Evolutionary conservation across 2,113 vertebrate species (phyloP).

Genomic region (Myotis yumanensis): DNA sequence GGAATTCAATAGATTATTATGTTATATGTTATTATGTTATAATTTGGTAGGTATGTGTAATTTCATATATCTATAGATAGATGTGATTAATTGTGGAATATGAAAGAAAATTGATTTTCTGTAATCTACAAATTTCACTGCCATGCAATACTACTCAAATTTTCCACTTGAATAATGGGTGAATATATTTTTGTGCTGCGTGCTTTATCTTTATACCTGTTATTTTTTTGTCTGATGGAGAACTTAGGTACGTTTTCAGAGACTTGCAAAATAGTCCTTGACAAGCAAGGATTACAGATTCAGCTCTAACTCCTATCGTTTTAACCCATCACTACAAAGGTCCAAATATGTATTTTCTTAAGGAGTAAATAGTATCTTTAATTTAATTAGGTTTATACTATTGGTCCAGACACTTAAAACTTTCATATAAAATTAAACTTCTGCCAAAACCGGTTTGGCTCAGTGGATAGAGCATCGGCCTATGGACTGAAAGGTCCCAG

Average conservation of each 20-base stretch:
- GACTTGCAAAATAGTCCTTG: neutral
- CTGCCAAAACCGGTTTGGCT: no score
- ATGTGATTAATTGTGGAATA: neutral
- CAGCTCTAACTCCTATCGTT: neutral
- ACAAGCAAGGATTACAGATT: neutral
- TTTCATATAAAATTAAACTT: neutral
- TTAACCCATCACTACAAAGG: neutral
- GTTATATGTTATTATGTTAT: neutral
- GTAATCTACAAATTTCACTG: neutral
- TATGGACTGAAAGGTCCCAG: no score
- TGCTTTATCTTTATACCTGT: neutral
- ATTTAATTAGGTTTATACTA: neutral
- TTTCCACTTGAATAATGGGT: neutral
- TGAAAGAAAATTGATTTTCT: neutral
- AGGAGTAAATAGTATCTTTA: neutral
- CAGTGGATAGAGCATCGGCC: no score
- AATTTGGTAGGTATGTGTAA: neutral
- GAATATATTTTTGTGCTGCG: neutral
- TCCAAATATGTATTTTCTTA: neutral
- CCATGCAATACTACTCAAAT: neutral
- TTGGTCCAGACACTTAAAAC: neutral
- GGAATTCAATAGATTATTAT: neutral
- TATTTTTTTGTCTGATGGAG: neutral
- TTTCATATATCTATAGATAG: neutral
- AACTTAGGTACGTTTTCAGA: neutral